A percentile compares a stretch with the other conserved stretches of the same genome.
phyloP scores from a whole-genome alignment of 2,888 invertebrate genomes.

The Danaus chrysippus region DNA sequence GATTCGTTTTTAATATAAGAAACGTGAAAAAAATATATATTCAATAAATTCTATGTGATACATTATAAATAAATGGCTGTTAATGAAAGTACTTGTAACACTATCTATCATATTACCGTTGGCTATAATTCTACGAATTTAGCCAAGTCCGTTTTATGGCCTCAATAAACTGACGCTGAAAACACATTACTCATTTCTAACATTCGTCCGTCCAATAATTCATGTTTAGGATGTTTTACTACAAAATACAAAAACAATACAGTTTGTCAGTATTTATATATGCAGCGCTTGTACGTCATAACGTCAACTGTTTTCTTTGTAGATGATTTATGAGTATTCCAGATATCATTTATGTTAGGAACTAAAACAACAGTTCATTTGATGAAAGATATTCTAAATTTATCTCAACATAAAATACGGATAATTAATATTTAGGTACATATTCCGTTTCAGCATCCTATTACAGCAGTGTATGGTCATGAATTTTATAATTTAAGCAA shows the following conservation, averaged over 20 bases:
- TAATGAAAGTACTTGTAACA: slow-evolving; percentile 16
- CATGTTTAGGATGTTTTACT: slow-evolving; percentile 42
- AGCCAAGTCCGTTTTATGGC: slow-evolving; percentile 47
- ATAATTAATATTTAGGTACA: too few relatives aligned
- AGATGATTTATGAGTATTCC: slow-evolving; percentile 32
- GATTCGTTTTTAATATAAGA: slow-evolving; percentile 33
- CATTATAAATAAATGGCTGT: slow-evolving; percentile 11
- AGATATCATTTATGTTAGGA: slow-evolving; percentile 27
- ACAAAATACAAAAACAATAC: slow-evolving; percentile 36
- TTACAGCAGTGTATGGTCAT: too few relatives aligned
- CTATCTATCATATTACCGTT: slow-evolving; percentile 18
- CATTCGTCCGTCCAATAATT: slow-evolving; percentile 56
- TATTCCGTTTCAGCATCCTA: too few relatives aligned
- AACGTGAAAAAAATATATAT: slow-evolving; percentile 26
- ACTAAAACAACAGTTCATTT: not conserved
- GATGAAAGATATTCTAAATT: slow-evolving; percentile 5
- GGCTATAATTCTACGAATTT: slow-evolving; percentile 45
- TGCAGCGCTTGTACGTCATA: slow-evolving; percentile 28
- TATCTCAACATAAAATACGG: not conserved
- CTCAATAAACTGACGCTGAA: slow-evolving; percentile 54
- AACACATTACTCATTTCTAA: slow-evolving; percentile 57
- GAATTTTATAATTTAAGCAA: too few relatives aligned
- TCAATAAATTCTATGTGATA: not conserved
- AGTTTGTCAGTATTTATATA: slow-evolving; percentile 37
- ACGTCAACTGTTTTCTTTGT: slow-evolving; percentile 35